phyloP scores from a whole-genome alignment of 1,140 invertebrate species.

The Orchestia grillus region DNA sequence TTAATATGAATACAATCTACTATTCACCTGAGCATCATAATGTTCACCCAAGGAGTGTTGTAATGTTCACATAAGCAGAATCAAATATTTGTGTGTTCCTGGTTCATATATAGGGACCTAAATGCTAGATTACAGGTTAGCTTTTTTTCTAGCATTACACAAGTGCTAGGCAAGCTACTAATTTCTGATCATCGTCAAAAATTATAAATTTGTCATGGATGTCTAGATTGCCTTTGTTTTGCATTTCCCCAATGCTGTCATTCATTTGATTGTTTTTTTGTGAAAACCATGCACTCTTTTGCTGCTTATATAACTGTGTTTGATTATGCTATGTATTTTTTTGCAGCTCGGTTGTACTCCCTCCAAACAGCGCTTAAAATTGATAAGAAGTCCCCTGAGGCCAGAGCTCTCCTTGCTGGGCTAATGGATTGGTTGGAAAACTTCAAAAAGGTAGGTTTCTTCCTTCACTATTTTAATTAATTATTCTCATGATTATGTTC shows the following conservation, averaged over 20 bases:
- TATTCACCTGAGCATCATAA: no score
- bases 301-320: not conserved
- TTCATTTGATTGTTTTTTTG: not conserved
- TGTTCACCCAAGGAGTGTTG: no score
- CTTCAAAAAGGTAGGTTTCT: constrained; percentile 77
- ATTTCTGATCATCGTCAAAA: not conserved
- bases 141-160: not conserved
- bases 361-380: constrained; percentile 77
- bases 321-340: constrained; percentile 29
- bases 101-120: not conserved
- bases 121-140: not conserved
- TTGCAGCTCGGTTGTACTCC: constrained; percentile 77
- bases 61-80: no score
- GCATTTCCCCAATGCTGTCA: not conserved
- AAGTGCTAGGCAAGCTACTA: not conserved
- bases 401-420: constrained; percentile 78
- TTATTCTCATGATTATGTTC: not conserved
- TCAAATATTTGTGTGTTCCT: no score
- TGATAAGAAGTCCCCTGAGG: constrained; percentile 78
- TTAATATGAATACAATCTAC: no score
- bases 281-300: not conserved
- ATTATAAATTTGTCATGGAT: not conserved
- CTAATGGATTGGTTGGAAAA: constrained; percentile 94
- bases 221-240: not conserved
- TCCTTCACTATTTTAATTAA: not conserved